Conservation (phyloP, 2,888 invertebrate species). For the Atethmia centrago region DNA sequence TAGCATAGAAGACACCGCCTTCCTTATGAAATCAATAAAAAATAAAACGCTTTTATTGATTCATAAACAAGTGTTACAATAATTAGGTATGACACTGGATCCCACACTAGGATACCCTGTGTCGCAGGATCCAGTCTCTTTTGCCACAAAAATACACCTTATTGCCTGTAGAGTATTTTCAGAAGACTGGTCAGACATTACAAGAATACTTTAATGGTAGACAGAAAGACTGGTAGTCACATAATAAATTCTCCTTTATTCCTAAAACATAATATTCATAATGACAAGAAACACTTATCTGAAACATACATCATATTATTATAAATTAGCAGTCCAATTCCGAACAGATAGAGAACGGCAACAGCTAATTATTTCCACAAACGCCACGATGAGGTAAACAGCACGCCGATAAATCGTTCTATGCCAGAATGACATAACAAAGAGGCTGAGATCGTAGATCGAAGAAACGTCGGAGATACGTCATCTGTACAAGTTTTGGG, state of each 20-base stretch:
- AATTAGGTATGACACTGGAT: too few species aligned
- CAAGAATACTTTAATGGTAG: neutral
- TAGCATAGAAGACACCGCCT: neutral
- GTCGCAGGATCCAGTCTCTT: too few species aligned
- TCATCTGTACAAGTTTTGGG: neutral
- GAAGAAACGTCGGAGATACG: constrained; percentile 45
- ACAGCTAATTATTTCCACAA: constrained; percentile 66
- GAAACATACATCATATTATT: constrained; percentile 36
- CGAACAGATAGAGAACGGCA: constrained; percentile 45
- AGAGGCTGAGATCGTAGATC: constrained; percentile 56
- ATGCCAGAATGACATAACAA: constrained; percentile 79
- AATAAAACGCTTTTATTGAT: too few species aligned
- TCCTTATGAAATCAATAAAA: neutral
- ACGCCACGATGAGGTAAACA: constrained; percentile 63
- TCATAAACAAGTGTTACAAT: too few species aligned
- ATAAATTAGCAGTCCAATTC: constrained; percentile 54
- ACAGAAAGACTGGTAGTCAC: neutral
- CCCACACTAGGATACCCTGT: too few species aligned
- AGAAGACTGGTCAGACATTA: neutral
- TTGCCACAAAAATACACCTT: too few species aligned
- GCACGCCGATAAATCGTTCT: constrained; percentile 76
- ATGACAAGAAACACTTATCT: constrained; percentile 7
- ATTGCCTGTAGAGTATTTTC: neutral
- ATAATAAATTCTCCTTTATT: neutral
- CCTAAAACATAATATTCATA: neutral